Percentiles rank a stretch among this genome's conserved stretches.
phyloP scores from a whole-genome alignment of 2,113 vertebrate species.

The Elaphurus davidianus region DNA sequence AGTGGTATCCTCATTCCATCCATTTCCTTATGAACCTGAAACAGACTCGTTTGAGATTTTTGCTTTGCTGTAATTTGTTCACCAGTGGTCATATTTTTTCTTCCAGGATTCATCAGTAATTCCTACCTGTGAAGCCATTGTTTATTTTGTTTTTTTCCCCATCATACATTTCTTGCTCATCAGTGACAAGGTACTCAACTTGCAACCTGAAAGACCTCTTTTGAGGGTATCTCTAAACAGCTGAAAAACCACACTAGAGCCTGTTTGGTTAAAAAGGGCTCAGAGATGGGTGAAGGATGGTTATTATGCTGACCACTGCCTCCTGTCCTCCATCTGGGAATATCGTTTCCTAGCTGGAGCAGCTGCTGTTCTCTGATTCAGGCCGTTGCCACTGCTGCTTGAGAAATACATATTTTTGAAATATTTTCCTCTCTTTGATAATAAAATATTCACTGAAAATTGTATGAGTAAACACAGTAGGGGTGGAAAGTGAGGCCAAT shows the following conservation, averaged over 20 bases:
- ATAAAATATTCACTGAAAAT: slow-evolving; percentile 41
- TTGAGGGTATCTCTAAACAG: background rate
- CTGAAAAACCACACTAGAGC: background rate
- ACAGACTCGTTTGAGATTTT: background rate
- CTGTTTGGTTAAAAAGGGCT: background rate
- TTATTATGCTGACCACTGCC: background rate
- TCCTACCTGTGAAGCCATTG: background rate
- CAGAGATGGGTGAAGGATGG: background rate
- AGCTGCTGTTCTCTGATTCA: background rate
- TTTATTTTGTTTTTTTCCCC: background rate
- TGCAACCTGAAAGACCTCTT: background rate
- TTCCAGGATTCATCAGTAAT: background rate
- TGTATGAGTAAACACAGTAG: background rate
- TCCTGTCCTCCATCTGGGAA: background rate
- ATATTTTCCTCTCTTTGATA: background rate
- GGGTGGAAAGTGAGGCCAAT: background rate
- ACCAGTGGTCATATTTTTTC: background rate
- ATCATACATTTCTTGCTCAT: background rate
- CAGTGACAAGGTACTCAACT: background rate
- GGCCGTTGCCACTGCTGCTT: background rate
- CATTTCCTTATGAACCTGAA: fast-evolving
- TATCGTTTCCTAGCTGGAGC: background rate
- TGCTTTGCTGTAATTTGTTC: background rate
- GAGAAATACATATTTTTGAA: background rate
- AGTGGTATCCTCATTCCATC: background rate